phyloP scores from a whole-genome alignment of 2,113 vertebrate genomes.

The Orthonyx spaldingii region DNA sequence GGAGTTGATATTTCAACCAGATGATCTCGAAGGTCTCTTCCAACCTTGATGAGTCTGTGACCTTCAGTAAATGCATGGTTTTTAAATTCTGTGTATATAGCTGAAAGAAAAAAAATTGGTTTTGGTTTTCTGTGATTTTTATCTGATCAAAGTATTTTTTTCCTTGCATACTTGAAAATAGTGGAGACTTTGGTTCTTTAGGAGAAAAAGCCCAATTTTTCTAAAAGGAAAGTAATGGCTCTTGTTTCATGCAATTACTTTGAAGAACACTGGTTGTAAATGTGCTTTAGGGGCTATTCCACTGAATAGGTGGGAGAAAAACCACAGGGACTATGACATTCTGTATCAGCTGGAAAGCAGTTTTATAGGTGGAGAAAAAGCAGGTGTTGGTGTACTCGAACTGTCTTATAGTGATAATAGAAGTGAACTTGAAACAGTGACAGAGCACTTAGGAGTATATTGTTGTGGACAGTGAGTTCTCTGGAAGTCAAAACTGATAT shows the following conservation, averaged over 20 bases:
- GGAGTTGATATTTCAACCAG: not conserved
- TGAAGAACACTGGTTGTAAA: not conserved
- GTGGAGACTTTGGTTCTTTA: not conserved
- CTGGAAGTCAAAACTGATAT: not conserved
- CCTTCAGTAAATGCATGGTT: fast-evolving
- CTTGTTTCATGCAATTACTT: not conserved
- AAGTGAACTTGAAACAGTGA: not conserved
- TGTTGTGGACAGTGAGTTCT: not conserved
- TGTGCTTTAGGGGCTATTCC: not conserved
- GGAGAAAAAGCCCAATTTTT: not conserved
- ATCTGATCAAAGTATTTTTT: not conserved
- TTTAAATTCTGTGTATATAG: not conserved
- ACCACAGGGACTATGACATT: not conserved
- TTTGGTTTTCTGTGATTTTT: not conserved
- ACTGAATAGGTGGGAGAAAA: not conserved
- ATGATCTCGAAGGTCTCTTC: not conserved
- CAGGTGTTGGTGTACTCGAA: not conserved
- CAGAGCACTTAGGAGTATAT: not conserved
- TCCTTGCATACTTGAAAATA: not conserved
- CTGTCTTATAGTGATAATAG: not conserved
- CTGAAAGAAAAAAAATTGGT: not conserved
- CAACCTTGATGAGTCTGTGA: not conserved
- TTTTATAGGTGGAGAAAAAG: not conserved
- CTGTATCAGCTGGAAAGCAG: not conserved
- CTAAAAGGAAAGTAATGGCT: not conserved